Conservation (phyloP, 2,797 vertebrate species). For the Eurystomus glaucurus region DNA sequence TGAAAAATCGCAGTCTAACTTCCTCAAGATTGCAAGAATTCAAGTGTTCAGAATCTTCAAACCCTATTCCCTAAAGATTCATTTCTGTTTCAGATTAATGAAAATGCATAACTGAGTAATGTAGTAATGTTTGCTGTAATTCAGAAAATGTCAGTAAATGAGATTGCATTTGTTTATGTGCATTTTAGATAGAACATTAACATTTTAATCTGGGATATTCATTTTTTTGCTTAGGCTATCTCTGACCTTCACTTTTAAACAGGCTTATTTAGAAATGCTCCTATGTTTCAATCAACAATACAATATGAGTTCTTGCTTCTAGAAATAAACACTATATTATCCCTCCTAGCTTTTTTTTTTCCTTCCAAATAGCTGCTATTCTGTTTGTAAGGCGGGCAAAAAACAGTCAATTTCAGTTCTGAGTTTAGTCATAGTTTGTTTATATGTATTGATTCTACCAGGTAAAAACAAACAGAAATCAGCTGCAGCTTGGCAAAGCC, state of each 20-base stretch:
- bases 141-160: slow-evolving; percentile 36
- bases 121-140: neutral
- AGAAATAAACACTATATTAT: neutral
- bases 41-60: neutral
- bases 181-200: slow-evolving; percentile 48
- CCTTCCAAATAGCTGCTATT: neutral
- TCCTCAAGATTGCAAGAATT: neutral
- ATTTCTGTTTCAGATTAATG: neutral
- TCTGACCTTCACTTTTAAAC: slow-evolving; percentile 58
- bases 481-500: neutral
- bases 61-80: neutral
- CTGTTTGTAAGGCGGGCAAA: neutral
- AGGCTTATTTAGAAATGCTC: neutral
- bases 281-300: slow-evolving; percentile 26
- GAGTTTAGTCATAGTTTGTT: neutral
- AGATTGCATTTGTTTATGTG: neutral
- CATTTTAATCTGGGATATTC: slow-evolving; percentile 44
- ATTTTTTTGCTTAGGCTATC: slow-evolving; percentile 50
- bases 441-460: neutral
- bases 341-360: neutral
- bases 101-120: neutral
- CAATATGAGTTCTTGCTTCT: neutral
- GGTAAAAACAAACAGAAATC: neutral
- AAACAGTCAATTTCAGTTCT: neutral
- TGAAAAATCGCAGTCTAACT: neutral